Base-by-base conservation (phyloP, 2,888 invertebrate genomes). In the Muscina levida region DNA sequence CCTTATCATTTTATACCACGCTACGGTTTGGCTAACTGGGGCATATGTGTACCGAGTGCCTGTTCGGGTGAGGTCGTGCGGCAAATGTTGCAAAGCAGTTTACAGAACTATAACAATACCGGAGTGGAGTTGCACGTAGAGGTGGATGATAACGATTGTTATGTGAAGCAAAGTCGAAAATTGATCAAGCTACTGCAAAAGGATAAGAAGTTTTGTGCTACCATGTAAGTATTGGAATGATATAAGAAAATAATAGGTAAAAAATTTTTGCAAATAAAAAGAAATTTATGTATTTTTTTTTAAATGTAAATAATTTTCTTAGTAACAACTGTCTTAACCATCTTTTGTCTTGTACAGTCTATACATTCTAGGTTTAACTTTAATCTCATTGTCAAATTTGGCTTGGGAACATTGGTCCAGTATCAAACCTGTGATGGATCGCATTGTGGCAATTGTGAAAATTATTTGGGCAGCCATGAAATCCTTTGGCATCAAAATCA, bases 1-100 rank as follows among this genome's bases (percentile, higher is more conserved):
- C 93, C 94, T 86, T 93, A 93, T 88, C 94, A 95, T 91, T 94
- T 94, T 89, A 92, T 93, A 88, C 94, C 95, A 72, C 93, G 93
- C 85, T 94, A 94, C 89, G 93, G 94, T 24, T 93, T 94, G 82
- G 91, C 93, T 83, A 94, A 94, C 85, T 95, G 94, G 95, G 95
- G 94, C 0, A 88, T 94, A 19, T 95, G 95, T 86, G 91, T 95
- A 62, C 95, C 95, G 0, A 91, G 93, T 2, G 92, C 92, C 10
- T 95, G 95, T 86, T 91, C 92, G 19, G 91, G 92, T 56, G 93
- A 93, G 85, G 93, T 93, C 17, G 87, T 89, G 1, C 86, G 85
- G 6, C 84, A 87, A 44, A 89, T 93, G 79, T 87, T 94, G 82
- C 92, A 92, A 83, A 92, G 92, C 77, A 92, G 93, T 68, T 86